These are phyloP conservation scores for Ceratitis capitata DNA, from an alignment of 1,140 invertebrate genomes.

Conservation along the genomic window DNA sequence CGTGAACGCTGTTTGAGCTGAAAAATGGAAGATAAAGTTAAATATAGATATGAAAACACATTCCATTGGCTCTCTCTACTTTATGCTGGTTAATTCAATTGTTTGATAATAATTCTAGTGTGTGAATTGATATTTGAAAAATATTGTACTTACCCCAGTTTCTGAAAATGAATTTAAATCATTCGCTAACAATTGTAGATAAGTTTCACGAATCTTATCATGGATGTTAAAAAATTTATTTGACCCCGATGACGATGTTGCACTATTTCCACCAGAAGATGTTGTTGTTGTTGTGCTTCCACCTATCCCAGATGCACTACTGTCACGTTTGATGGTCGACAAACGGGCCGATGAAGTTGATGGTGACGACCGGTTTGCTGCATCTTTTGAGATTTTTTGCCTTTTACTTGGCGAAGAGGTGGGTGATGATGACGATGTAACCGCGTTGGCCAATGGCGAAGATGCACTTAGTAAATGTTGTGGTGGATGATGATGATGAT, in stretches of 20 bases:
- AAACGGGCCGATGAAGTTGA: slow-evolving; percentile 40
- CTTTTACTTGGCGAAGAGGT: slow-evolving; percentile 60
- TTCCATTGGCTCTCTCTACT: neutral
- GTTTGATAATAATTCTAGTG: no score
- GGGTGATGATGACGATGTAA: slow-evolving; percentile 47
- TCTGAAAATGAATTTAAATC: slow-evolving; percentile 59
- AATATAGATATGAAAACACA: neutral
- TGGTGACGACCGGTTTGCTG: slow-evolving; percentile 54
- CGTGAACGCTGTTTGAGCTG: slow-evolving; percentile 61
- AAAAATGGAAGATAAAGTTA: slow-evolving; percentile 18
- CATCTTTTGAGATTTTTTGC: slow-evolving; percentile 49
- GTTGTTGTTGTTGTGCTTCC: slow-evolving; percentile 43
- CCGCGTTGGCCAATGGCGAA: neutral
- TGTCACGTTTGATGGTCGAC: neutral
- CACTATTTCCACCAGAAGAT: slow-evolving; percentile 43
- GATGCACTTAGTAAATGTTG: slow-evolving; percentile 39
- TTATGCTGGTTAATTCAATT: no score
- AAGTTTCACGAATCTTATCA: slow-evolving; percentile 70
- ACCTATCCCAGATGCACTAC: slow-evolving; percentile 29
- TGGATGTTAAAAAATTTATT: slow-evolving; percentile 69
- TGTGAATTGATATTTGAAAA: no score
- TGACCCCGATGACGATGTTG: slow-evolving; percentile 37
- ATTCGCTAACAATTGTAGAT: slow-evolving; percentile 61
- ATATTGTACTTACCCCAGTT: slow-evolving; percentile 55
- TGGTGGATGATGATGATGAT: slow-evolving; percentile 34